phyloP scores from a whole-genome alignment of 2,797 vertebrate species.

The Gymnoscopelus microlampas region DNA sequence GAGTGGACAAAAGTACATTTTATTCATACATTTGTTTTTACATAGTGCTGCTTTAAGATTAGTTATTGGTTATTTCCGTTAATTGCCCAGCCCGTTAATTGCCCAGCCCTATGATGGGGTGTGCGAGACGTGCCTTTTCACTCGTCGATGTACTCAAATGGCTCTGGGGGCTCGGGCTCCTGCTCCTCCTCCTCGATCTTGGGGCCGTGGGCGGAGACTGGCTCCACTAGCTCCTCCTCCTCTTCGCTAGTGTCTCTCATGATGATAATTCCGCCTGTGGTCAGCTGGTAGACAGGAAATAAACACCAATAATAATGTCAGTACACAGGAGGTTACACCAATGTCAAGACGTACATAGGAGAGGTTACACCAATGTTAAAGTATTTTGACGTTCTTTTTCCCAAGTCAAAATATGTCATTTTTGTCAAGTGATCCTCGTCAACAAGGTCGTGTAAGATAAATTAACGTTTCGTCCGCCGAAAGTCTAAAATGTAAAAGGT shows the following conservation, averaged over 20 bases:
- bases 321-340: background rate
- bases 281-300: slow-evolving; percentile 79
- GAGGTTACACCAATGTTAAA: background rate
- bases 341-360: background rate
- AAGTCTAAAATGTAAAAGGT: too few relatives aligned
- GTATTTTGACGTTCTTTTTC: too few relatives aligned
- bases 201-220: slow-evolving; percentile 95
- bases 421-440: too few relatives aligned
- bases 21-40: too few relatives aligned
- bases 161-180: slow-evolving; percentile 96
- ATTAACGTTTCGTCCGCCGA: too few relatives aligned
- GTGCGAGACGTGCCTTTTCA: slow-evolving; percentile 54
- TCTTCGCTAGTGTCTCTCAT: slow-evolving; percentile 97
- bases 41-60: too few relatives aligned
- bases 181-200: slow-evolving; percentile 99
- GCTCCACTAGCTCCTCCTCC: slow-evolving; percentile 95
- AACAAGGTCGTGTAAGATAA: too few relatives aligned
- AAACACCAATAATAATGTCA: background rate
- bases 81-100: background rate
- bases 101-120: background rate
- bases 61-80: too few relatives aligned
- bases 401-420: too few relatives aligned
- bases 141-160: slow-evolving; percentile 97
- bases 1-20: too few relatives aligned
- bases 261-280: slow-evolving; percentile 97